Evolutionary conservation across 1,140 invertebrate species (phyloP).

Genomic region (Bombus soroeensis): DNA sequence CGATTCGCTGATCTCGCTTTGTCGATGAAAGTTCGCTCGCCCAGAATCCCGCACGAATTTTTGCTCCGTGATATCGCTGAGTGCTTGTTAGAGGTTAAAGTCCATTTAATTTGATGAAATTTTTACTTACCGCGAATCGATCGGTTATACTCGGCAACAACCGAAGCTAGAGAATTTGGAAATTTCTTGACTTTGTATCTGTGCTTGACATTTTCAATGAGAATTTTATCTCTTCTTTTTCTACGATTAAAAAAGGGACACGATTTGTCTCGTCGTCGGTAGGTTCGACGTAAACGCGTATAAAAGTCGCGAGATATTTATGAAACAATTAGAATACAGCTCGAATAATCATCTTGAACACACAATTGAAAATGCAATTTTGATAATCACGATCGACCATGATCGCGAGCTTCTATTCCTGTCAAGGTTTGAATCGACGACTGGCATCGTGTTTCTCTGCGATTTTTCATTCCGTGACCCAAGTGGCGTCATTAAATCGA

Average conservation of each 20-base stretch:
- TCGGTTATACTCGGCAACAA: neutral
- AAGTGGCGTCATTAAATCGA: conserved; percentile 9
- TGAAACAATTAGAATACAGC: no score
- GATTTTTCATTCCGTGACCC: neutral
- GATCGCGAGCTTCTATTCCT: neutral
- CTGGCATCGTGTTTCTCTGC: neutral
- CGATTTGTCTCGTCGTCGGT: no score
- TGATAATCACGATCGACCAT: neutral
- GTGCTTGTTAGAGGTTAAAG: neutral
- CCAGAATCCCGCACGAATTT: neutral
- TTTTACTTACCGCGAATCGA: neutral
- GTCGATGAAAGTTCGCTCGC: neutral
- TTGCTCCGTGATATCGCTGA: accelerated
- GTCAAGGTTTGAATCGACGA: neutral
- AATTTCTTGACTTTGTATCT: neutral
- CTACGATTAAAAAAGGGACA: no score
- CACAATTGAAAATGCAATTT: no score
- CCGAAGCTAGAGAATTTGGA: neutral
- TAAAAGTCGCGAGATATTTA: no score
- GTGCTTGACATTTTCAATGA: no score
- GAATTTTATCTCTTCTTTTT: no score
- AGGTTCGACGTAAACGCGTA: no score
- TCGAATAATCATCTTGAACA: no score
- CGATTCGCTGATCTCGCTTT: neutral
- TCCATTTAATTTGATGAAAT: neutral